Evolutionary conservation across 23 tunicate genomes (phyloP), one percentile per base, ranked within the genome.

Genomic region (Ascidia mentula): DNA sequence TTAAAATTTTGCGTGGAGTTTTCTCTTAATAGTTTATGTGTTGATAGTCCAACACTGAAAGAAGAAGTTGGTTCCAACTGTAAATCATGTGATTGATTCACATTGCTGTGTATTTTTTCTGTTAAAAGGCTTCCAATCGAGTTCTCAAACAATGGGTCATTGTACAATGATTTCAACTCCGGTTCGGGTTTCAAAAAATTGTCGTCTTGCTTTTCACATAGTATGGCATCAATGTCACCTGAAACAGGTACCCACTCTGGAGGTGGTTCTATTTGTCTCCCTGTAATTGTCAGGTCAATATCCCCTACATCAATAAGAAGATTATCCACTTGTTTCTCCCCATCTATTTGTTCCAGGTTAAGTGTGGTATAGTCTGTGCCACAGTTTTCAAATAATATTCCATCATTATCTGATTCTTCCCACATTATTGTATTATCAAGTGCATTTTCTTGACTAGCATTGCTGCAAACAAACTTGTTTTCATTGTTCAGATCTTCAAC

Each of bases 201-300:
- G 69, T 80, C 90, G 72, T 87, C 82, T 34, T 88, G 89, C 37
- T 80, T 89, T 60, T 93, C 98, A 75, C 93, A 65, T 0, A 93
- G 69, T n/a, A 93, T 60, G 22, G 45, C 77, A 18, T 93, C 93
- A 28, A 93, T 38, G 30, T 72, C 82, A 20, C 88, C n/a, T 38
- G 74, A 46, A 28, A 59, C 84, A 8, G 93, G 87, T 22, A 46
- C 76, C 93, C 98, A 93, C 40, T 80, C 59, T 15, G 70, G 69
- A 17, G 98, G 88, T 13, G 86, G 76, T 28, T 82, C 87, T 69
- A 88, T 83, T 38, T 88, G 89, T 31, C 59, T 72, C 1, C 89
- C 93, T 32, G 84, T 77, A 5, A 93, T 79, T 0, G 87, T 93
- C 12, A 93, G 80, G 73, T 88, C 98, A 39, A 93, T 75, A 26